Evolutionary conservation across 2,113 vertebrate species (phyloP).

Genomic region (Zosterops hypoxanthus): DNA sequence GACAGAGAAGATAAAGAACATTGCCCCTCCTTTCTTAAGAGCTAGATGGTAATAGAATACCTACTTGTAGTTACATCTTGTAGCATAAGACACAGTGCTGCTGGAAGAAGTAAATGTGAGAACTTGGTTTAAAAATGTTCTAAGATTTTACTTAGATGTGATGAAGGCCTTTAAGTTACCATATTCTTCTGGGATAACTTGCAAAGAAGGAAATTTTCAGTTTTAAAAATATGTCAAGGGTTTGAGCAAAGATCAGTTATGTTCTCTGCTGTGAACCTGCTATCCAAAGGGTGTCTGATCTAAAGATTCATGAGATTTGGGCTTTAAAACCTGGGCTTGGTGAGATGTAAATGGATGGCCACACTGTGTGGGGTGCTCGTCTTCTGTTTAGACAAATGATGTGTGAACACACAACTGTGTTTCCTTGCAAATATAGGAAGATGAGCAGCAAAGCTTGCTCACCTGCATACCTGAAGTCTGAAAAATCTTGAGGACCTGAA

Average conservation of each 20-base stretch:
- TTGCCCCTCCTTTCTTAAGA: neutral
- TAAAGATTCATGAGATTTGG: neutral
- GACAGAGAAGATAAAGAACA: neutral
- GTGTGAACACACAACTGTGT: neutral
- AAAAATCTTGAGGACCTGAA: neutral
- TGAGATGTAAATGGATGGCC: neutral
- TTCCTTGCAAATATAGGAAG: neutral
- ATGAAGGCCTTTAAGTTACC: neutral
- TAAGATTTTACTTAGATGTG: neutral
- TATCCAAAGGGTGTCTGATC: neutral
- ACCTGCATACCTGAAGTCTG: neutral
- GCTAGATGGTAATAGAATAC: neutral
- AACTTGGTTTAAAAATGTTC: neutral
- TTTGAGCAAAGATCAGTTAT: neutral
- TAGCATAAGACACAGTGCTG: neutral
- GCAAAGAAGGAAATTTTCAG: neutral
- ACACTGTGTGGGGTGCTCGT: fast-evolving
- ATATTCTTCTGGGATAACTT: neutral
- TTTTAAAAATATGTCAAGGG: neutral
- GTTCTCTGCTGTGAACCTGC: neutral
- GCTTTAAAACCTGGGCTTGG: neutral
- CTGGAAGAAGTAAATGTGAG: neutral
- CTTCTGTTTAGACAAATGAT: neutral
- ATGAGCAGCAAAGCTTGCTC: neutral
- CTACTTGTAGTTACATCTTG: neutral